Conservation (phyloP, 2,888 invertebrate genomes). For the Cosmorhoe ocellata region DNA sequence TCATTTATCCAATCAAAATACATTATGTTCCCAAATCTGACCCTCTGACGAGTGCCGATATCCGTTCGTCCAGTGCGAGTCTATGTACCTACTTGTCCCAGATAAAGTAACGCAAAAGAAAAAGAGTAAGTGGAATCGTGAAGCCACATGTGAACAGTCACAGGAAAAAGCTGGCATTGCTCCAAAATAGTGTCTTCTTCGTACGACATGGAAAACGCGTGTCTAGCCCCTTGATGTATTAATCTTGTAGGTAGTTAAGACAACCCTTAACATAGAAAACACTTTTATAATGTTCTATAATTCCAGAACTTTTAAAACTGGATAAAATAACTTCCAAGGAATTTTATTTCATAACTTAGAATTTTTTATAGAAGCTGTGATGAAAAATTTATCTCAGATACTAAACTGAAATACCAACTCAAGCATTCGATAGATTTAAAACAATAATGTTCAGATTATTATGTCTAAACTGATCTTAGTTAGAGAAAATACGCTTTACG, state of each 20-base stretch:
- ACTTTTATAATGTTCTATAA: slow-evolving; percentile 4
- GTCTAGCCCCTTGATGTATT: slow-evolving; percentile 28
- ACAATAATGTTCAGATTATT: no score
- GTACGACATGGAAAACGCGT: slow-evolving; percentile 29
- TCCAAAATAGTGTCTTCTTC: slow-evolving; percentile 33
- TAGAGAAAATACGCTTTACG: no score
- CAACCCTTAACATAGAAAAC: background rate
- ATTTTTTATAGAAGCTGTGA: no score
- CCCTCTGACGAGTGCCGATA: slow-evolving; percentile 22
- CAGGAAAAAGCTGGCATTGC: slow-evolving; percentile 28
- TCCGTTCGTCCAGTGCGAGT: slow-evolving; percentile 19
- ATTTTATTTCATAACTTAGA: no score
- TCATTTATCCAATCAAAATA: slow-evolving; percentile 45
- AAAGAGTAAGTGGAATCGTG: slow-evolving; percentile 21
- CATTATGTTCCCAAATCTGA: slow-evolving; percentile 37
- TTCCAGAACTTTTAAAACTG: slow-evolving; percentile 7
- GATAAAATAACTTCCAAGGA: no score
- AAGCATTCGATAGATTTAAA: no score
- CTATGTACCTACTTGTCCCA: slow-evolving; percentile 20
- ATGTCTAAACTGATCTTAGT: no score
- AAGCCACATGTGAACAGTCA: slow-evolving; percentile 25
- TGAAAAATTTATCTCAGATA: no score
- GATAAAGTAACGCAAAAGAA: slow-evolving; percentile 22
- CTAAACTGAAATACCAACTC: no score
- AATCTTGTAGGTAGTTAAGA: slow-evolving; percentile 26